Evolutionary conservation across 2,888 invertebrate species (phyloP), one percentile per base, ranked within the genome.

Genomic region (Geotrupes spiniger): DNA sequence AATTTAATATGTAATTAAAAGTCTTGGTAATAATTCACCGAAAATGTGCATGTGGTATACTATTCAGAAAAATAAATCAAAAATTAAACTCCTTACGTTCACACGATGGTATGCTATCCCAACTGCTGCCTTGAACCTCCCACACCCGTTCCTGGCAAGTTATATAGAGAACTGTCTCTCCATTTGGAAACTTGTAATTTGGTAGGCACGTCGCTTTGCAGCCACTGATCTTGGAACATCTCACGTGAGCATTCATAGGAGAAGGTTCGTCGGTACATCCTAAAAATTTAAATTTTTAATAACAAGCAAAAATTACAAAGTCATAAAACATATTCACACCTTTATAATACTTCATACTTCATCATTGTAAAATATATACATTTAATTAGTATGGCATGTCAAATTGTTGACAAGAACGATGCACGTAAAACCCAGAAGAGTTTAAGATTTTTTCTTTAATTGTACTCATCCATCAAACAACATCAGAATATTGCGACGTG

Each of bases 61-160:
- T n/a, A n/a, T n/a, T n/a, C n/a, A n/a, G n/a, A n/a, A n/a, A n/a
- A n/a, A n/a, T n/a, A n/a, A n/a, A n/a, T n/a, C n/a, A n/a, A n/a
- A n/a, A n/a, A n/a, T n/a, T n/a, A n/a, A n/a, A 12, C 36, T 17
- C 42, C 49, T 74, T 73, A 84, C 84, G 82, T 74, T 81, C 76
- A 60, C 86, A 86, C n/a, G 78, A 70, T 1, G 84, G 83, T 25
- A 82, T 72, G 0, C 61, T 57, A 1, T 63, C 64, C 69, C 75
- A 77, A 29, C 76, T 72, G 1, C 70, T 68, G 21, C 72, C 76
- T 45, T 70, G 62, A 8, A 78, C 69, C 16, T 68, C 58, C 82
- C 82, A 83, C 51, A 71, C 56, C 1, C 74, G 74, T 31, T 76
- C 66, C 2, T 63, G 58, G 51, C 83, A 83, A 2, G 58, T 65